These are phyloP conservation scores for Oasisia sp. DNA, from an alignment of 2,888 invertebrate species.

Conservation along the genomic window DNA sequence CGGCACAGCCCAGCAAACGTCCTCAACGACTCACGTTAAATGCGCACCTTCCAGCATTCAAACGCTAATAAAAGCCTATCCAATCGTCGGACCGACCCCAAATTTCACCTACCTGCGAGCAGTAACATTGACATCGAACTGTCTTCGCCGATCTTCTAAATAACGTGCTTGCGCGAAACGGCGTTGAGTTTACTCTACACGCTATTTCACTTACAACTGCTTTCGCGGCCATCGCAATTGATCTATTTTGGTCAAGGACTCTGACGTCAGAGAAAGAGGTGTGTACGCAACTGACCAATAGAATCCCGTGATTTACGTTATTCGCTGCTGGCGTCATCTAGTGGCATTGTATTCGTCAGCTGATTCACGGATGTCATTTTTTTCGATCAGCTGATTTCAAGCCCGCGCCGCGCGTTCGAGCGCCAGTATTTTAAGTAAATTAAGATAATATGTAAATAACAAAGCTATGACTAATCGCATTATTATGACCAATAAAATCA, in stretches of 20 bases:
- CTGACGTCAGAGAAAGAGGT: slow-evolving; percentile 17
- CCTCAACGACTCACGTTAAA: background rate
- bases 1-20: background rate
- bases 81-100: background rate
- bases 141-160: background rate
- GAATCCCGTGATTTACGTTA: background rate
- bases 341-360: background rate
- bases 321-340: background rate
- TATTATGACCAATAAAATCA: background rate
- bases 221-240: slow-evolving; percentile 11
- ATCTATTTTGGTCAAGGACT: slow-evolving; percentile 3
- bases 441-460: no score
- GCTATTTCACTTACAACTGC: background rate
- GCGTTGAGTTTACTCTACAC: background rate
- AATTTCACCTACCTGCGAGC: background rate
- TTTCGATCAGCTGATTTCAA: background rate
- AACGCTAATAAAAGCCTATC: background rate
- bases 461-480: background rate
- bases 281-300: background rate
- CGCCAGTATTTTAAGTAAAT: no score
- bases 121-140: background rate
- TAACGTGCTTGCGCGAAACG: background rate
- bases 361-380: background rate
- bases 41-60: background rate
- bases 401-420: background rate